Conservation (phyloP, 2,113 vertebrate genomes). For the Acanthochromis polyacanthus region DNA sequence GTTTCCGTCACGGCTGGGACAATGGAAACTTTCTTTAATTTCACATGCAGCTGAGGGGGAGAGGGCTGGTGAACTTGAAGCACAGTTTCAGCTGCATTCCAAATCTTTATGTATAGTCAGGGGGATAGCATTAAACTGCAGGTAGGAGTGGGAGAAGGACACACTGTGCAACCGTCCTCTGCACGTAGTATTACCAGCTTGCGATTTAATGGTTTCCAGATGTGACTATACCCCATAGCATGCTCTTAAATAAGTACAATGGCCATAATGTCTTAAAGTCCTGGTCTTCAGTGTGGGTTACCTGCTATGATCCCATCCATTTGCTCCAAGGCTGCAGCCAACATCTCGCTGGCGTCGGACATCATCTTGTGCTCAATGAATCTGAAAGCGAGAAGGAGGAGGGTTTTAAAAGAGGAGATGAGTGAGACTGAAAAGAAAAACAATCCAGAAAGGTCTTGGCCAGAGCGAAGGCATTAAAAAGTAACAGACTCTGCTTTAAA, state of each 20-base stretch:
- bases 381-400: constrained; percentile 62
- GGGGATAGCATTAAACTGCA: constrained; percentile 31
- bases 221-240: constrained; percentile 50
- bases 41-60: constrained; percentile 25
- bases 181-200: constrained; percentile 46
- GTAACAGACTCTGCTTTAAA: not conserved
- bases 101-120: constrained; percentile 27
- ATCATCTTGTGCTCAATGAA: constrained; percentile 87
- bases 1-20: constrained; percentile 65
- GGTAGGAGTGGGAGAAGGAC: constrained; percentile 33
- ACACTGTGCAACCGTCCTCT: constrained; percentile 21
- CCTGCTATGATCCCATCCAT: constrained; percentile 99
- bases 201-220: constrained; percentile 66
- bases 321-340: constrained; percentile 97
- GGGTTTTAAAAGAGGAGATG: not conserved
- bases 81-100: constrained; percentile 27
- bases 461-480: not conserved
- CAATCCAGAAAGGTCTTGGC: constrained; percentile 2
- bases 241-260: constrained; percentile 38
- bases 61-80: constrained; percentile 12
- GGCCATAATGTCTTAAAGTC: constrained; percentile 28
- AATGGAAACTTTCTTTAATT: constrained; percentile 73
- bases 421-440: not conserved
- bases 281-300: constrained; percentile 65
- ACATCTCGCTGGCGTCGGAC: constrained; percentile 97